A percentile compares a stretch with the other conserved stretches of the same genome.
These are phyloP conservation scores for Corythoichthys haematopterus DNA, from an alignment of 2,113 vertebrate species.

Conservation along the genomic window DNA sequence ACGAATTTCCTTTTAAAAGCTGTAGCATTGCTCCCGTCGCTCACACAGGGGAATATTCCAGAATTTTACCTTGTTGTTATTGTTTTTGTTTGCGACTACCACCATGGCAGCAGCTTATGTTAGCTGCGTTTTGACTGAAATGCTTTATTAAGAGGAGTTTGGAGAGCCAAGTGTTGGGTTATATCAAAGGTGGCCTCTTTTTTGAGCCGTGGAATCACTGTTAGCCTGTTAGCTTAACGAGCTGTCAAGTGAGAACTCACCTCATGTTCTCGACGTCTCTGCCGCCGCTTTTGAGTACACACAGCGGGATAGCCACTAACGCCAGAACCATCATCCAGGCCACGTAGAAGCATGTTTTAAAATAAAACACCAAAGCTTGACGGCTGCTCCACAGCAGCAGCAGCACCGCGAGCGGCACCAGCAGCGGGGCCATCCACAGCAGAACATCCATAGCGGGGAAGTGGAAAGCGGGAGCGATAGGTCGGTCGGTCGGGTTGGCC, in stretches of 20 bases:
- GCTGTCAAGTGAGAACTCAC: constrained; percentile 62
- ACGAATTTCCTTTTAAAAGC: not conserved
- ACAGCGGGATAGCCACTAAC: constrained; percentile 68
- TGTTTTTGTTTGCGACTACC: not conserved
- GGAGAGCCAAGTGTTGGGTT: not conserved
- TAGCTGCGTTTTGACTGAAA: not conserved
- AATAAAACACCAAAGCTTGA: constrained; percentile 73
- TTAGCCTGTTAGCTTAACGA: constrained; percentile 33
- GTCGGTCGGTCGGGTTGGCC: not conserved
- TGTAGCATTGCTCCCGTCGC: not conserved
- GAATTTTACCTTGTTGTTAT: not conserved
- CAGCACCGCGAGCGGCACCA: constrained; percentile 70
- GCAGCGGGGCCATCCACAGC: constrained; percentile 67
- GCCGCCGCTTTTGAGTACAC: constrained; percentile 82
- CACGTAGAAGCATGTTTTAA: constrained; percentile 82
- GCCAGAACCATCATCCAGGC: constrained; percentile 75
- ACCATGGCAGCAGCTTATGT: not conserved
- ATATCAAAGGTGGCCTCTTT: not conserved
- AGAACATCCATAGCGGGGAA: constrained; percentile 61
- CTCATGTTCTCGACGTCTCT: constrained; percentile 90
- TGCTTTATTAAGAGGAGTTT: not conserved
- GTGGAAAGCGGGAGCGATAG: not conserved
- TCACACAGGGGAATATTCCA: not conserved
- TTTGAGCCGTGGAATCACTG: not conserved
- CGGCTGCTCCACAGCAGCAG: constrained; percentile 77